Evolutionary conservation across 2,797 vertebrate species (phyloP).

Genomic region (Strix occidentalis): DNA sequence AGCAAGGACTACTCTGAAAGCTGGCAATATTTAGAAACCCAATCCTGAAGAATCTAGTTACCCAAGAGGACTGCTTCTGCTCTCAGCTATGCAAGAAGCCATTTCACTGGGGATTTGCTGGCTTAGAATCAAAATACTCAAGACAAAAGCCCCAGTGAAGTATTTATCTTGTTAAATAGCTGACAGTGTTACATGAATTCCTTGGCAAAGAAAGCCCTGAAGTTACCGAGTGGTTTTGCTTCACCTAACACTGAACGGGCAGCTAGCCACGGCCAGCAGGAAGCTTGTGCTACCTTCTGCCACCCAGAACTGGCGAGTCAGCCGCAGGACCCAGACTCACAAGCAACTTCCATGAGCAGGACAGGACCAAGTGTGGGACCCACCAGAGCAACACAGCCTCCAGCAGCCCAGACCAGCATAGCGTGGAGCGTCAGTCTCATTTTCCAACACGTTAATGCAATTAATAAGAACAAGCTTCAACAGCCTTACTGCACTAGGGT

Average conservation of each 20-base stretch:
- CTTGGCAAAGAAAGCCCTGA: slow-evolving; percentile 40
- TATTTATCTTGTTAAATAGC: slow-evolving; percentile 60
- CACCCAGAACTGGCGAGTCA: neutral
- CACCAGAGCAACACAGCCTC: neutral
- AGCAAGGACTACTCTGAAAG: neutral
- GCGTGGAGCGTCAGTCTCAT: accelerated
- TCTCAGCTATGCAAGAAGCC: slow-evolving; percentile 12
- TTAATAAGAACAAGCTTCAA: neutral
- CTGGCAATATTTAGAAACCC: neutral
- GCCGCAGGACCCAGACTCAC: neutral
- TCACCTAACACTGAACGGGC: neutral
- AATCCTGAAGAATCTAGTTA: neutral
- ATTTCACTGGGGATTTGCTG: slow-evolving; percentile 19
- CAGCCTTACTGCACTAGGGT: neutral
- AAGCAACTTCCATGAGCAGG: neutral
- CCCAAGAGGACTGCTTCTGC: neutral
- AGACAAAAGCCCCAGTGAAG: slow-evolving; percentile 57
- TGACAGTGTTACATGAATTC: slow-evolving; percentile 34
- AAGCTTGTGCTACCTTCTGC: neutral
- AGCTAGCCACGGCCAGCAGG: neutral
- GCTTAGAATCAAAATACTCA: slow-evolving; percentile 21
- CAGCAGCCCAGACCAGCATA: accelerated
- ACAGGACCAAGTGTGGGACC: neutral
- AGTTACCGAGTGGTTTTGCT: slow-evolving; percentile 1
- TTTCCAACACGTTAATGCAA: neutral